These are phyloP conservation scores for Drosophila sp. DNA, from an alignment of 1,140 invertebrate genomes.

Conservation along the genomic window DNA sequence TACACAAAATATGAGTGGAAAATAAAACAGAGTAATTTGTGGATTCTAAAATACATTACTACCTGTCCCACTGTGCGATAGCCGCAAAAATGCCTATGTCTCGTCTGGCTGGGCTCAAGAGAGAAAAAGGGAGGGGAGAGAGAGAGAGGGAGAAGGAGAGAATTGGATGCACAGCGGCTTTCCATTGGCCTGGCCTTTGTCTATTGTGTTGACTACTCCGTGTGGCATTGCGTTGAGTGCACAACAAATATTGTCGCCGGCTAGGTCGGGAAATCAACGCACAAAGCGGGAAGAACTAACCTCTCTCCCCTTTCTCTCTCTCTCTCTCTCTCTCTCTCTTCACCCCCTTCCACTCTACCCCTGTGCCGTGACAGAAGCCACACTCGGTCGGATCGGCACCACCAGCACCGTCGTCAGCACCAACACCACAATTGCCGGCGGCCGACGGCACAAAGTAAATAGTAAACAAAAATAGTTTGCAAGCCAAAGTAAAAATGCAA, in stretches of 20 bases:
- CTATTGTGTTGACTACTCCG: conserved; percentile 34
- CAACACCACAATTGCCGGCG: conserved; percentile 12
- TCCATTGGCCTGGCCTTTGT: conserved; percentile 73
- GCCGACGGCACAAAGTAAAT: conserved; percentile 73
- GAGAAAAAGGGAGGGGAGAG: conserved; percentile 23
- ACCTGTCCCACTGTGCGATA: conserved; percentile 42
- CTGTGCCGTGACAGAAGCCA: background rate
- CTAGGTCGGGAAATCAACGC: conserved; percentile 81
- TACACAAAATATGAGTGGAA: no score
- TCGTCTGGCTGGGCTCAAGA: conserved; percentile 16
- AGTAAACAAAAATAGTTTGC: conserved; percentile 82
- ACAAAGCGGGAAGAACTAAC: conserved; percentile 53
- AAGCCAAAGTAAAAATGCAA: conserved; percentile 78
- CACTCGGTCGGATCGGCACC: conserved; percentile 1
- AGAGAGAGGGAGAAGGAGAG: conserved; percentile 38
- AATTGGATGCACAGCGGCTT: conserved; percentile 42
- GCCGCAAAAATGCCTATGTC: conserved; percentile 61
- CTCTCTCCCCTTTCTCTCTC: background rate
- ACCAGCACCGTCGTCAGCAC: background rate
- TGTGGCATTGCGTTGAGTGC: conserved; percentile 67
- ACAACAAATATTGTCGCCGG: conserved; percentile 83
- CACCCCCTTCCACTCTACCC: background rate
- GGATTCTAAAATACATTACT: background rate
- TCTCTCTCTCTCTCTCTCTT: no score
- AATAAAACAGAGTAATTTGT: background rate